Conservation (phyloP, 2,888 invertebrate species). For the Tiliacea aurago region DNA sequence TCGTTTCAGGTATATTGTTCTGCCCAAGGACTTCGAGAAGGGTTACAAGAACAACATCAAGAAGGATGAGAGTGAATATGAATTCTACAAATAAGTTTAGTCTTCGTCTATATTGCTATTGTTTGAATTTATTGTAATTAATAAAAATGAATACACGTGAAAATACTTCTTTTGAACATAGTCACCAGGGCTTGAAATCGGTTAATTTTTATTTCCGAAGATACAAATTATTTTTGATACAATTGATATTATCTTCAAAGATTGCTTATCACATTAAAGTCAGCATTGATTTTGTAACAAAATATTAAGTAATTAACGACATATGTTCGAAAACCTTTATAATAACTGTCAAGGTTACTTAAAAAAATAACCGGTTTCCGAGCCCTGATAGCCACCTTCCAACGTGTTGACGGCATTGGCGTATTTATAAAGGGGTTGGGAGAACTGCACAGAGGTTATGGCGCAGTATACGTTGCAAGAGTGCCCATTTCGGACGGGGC, state of each 20-base stretch:
- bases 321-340: no score
- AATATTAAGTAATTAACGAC: no score
- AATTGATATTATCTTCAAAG: no score
- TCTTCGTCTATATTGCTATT: conserved; percentile 50
- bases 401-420: not conserved
- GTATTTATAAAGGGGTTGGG: not conserved
- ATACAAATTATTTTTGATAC: no score
- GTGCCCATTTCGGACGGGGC: not conserved
- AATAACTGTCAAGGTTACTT: no score
- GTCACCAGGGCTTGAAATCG: no score
- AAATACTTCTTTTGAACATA: conserved; percentile 5
- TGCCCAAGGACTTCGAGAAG: conserved; percentile 99
- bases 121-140: conserved; percentile 64
- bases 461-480: not conserved
- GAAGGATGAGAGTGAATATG: conserved; percentile 99
- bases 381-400: no score
- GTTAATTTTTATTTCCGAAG: no score
- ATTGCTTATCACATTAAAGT: no score
- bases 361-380: no score
- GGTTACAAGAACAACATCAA: conserved; percentile 99
- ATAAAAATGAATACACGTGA: conserved; percentile 55
- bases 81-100: conserved; percentile 98
- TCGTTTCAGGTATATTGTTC: conserved; percentile 95
- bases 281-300: no score
- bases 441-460: not conserved